phyloP scores from a whole-genome alignment of 1,140 invertebrate species.

The Temnothorax nylanderi region DNA sequence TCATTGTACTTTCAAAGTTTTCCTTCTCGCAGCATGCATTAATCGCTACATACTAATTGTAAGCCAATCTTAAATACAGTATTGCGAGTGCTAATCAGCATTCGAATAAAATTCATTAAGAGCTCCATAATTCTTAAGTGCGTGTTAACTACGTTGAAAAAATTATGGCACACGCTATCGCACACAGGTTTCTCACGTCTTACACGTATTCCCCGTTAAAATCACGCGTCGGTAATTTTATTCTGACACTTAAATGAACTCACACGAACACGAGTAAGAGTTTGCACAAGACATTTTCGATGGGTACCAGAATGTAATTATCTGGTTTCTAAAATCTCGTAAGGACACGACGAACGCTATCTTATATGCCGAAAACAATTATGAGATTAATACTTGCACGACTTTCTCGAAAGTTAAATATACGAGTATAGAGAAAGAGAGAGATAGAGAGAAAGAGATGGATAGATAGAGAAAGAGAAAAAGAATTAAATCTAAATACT shows the following conservation, averaged over 20 bases:
- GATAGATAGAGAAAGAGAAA: slow-evolving; percentile 58
- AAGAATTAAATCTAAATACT: slow-evolving; percentile 78
- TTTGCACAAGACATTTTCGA: slow-evolving; percentile 26
- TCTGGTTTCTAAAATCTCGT: slow-evolving; percentile 42
- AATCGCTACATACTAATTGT: neutral
- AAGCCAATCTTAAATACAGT: slow-evolving; percentile 20
- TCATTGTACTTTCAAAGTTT: slow-evolving; percentile 39
- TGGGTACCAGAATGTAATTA: neutral
- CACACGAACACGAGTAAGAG: slow-evolving; percentile 34
- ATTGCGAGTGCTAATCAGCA: neutral
- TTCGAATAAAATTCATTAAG: neutral
- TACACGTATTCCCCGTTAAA: slow-evolving; percentile 22
- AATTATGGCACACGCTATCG: slow-evolving; percentile 4
- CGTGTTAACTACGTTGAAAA: slow-evolving; percentile 7
- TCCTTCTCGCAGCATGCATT: slow-evolving; percentile 15
- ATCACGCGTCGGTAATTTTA: slow-evolving; percentile 21
- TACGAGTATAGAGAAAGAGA: slow-evolving; percentile 62
- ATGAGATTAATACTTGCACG: slow-evolving; percentile 59
- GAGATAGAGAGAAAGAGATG: neutral
- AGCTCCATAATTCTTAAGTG: neutral
- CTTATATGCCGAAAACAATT: slow-evolving; percentile 61
- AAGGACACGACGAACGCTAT: slow-evolving; percentile 50
- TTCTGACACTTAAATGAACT: slow-evolving; percentile 25
- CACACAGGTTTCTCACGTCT: neutral
- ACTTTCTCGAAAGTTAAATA: slow-evolving; percentile 66